A percentile compares a stretch with the other conserved stretches of the same genome.
These are phyloP conservation scores for Cerceris ruficornis DNA, from an alignment of 2,888 invertebrate species.

Conservation along the genomic window DNA sequence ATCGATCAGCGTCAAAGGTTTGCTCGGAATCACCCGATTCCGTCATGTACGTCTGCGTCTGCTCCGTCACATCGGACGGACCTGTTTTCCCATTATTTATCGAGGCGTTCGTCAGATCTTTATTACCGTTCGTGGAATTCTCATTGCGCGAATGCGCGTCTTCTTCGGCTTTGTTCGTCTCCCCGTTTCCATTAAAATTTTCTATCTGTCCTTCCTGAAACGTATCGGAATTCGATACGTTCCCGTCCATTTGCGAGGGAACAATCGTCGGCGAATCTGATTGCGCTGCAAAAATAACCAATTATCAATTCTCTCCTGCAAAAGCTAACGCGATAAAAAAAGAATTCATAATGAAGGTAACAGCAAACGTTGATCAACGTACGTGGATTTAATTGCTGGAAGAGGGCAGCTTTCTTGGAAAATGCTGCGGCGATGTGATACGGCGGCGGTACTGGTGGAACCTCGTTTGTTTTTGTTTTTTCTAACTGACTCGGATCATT, in stretches of 20 bases:
- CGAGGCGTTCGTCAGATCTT: slow-evolving; percentile 16
- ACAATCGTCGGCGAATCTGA: slow-evolving; percentile 40
- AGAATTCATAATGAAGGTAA: too few relatives aligned
- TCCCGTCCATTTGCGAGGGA: slow-evolving; percentile 33
- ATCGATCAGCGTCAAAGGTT: slow-evolving; percentile 64
- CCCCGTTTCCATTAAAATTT: slow-evolving; percentile 36
- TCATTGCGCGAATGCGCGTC: slow-evolving; percentile 29
- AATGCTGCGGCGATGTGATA: slow-evolving; percentile 93
- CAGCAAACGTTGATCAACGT: slow-evolving; percentile 16
- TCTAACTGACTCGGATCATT: slow-evolving; percentile 65
- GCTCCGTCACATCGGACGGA: slow-evolving; percentile 30
- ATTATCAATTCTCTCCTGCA: background rate
- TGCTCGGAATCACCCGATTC: slow-evolving; percentile 52
- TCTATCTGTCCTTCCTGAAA: slow-evolving; percentile 49
- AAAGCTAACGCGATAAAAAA: too few relatives aligned
- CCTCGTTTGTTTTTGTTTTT: slow-evolving; percentile 69
- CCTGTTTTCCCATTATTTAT: slow-evolving; percentile 32
- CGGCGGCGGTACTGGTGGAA: slow-evolving; percentile 86
- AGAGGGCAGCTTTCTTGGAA: slow-evolving; percentile 87
- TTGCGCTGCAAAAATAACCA: slow-evolving; percentile 38
- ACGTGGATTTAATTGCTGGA: slow-evolving; percentile 76
- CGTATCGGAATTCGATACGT: slow-evolving; percentile 44
- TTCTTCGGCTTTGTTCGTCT: slow-evolving; percentile 50
- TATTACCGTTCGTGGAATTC: slow-evolving; percentile 20
- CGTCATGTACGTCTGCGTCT: slow-evolving; percentile 5